Conservation (phyloP, 2,113 vertebrate genomes). For the Oreochromis niloticus region DNA sequence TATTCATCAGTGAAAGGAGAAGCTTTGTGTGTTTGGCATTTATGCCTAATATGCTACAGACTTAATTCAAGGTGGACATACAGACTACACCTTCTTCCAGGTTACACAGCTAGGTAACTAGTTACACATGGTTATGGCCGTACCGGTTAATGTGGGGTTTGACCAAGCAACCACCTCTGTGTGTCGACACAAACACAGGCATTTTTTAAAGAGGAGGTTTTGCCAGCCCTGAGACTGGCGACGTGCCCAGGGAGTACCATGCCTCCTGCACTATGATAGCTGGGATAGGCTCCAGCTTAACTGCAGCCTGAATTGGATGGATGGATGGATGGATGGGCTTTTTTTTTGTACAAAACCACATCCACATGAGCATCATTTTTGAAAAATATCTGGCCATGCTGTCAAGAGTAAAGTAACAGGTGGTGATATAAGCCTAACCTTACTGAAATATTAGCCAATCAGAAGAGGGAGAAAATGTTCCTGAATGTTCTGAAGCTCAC, state of each 20-base stretch:
- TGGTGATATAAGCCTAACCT: background rate
- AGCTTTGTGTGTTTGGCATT: background rate
- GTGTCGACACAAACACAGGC: background rate
- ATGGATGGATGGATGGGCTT: background rate
- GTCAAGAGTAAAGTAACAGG: background rate
- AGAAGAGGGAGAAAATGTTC: background rate
- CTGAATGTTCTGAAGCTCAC: too few species aligned
- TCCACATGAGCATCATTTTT: background rate
- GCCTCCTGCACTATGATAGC: background rate
- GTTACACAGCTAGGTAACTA: background rate
- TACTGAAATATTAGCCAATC: background rate
- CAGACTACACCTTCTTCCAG: background rate
- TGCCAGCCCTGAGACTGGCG: background rate
- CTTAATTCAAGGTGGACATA: background rate
- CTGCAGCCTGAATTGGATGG: background rate
- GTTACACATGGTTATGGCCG: background rate
- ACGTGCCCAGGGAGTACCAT: background rate
- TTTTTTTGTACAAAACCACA: background rate
- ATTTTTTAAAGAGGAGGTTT: background rate
- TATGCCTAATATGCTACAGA: fast-evolving
- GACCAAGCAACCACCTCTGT: background rate
- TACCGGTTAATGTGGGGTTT: background rate
- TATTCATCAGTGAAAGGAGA: background rate
- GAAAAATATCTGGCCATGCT: background rate
- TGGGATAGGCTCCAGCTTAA: background rate